Evolutionary conservation across 2,113 vertebrate genomes (phyloP), one percentile per base, ranked within the genome.

Genomic region (Mormyrus lacerda): DNA sequence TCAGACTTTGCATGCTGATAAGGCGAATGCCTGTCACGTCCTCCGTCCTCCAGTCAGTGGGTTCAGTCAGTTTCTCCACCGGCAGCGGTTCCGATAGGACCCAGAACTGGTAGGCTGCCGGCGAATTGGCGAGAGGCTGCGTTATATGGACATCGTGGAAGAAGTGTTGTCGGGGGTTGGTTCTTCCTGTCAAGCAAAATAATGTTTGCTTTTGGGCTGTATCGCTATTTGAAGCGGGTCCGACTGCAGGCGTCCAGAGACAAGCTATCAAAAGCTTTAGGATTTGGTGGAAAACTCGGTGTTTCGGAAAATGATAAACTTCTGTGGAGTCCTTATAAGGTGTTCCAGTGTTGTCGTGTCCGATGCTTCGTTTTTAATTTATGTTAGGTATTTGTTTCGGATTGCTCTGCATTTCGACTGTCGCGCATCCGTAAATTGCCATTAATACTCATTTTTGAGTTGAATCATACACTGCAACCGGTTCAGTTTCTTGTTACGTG

Each of bases 261-360:
- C 15, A 19, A 4, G 44, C 39, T 84, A 47, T 84, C 44, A 1
- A n/a, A 84, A 45, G 82, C 44, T 44, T 82, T 84, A 47, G 82
- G 21, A 47, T 84, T 47, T 47, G 82, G 82, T 47, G 44, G 79
- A 45, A 83, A 83, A 83, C 79, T 83, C 39, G 79, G 15, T 83
- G 69, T 76, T 83, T 83, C 24, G 39, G 82, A 84, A 84, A 21
- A 84, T 84, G 82, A 84, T n/a, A 84, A 84, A 84, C 42, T 84
- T 84, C 82, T 45, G 19, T n/a, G 82, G 82, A 84, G 42, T 47
- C 42, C 82, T n/a, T 24, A 45, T 84, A 45, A 10, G 21, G 42
- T 44, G 10, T 84, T 84, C 2, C 82, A n/a, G 7, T n/a, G 11
- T 1, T 47, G 44, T 84, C 21, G 35, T 84, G 7, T 84, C 3